Evolutionary conservation across 2,888 invertebrate species (phyloP).

Genomic region (Rhingia rostrata): DNA sequence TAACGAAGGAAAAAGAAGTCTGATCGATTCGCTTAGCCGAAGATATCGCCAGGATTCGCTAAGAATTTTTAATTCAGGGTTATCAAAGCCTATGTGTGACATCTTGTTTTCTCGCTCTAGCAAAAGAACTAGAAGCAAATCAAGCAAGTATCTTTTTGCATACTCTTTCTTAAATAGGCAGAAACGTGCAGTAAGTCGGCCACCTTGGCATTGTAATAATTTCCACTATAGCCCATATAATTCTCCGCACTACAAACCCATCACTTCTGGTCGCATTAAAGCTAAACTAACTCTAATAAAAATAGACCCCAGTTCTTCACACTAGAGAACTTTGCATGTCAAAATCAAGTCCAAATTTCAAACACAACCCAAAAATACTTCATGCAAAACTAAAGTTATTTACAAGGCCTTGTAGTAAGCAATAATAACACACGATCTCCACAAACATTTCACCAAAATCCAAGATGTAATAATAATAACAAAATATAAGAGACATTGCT

Average conservation of each 20-base stretch:
- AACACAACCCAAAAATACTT: not conserved
- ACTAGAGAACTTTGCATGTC: slow-evolving; percentile 7
- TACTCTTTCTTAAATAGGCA: slow-evolving; percentile 1
- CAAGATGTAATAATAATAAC: slow-evolving; percentile 12
- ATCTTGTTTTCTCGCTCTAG: slow-evolving; percentile 56
- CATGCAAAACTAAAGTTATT: slow-evolving; percentile 1
- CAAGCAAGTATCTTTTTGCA: slow-evolving; percentile 42
- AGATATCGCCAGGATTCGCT: slow-evolving; percentile 65
- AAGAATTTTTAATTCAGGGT: slow-evolving; percentile 36
- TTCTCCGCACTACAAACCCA: slow-evolving; percentile 16
- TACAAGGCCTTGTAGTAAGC: slow-evolving; percentile 1
- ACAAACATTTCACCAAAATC: slow-evolving; percentile 8
- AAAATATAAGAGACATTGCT: slow-evolving; percentile 8
- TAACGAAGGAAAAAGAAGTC: slow-evolving; percentile 33
- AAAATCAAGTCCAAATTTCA: slow-evolving; percentile 1
- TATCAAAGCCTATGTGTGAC: slow-evolving; percentile 50
- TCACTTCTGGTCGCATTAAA: slow-evolving; percentile 9
- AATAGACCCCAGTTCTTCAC: slow-evolving; percentile 13
- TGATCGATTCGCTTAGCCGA: slow-evolving; percentile 60
- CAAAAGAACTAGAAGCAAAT: too few species aligned
- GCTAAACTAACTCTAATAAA: slow-evolving; percentile 16
- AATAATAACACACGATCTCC: slow-evolving; percentile 7
- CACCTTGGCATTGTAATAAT: too few species aligned
- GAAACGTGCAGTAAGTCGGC: not conserved
- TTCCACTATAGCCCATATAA: not conserved